phyloP scores from a whole-genome alignment of 2,888 invertebrate species.

The Cerastis rubricosa region DNA sequence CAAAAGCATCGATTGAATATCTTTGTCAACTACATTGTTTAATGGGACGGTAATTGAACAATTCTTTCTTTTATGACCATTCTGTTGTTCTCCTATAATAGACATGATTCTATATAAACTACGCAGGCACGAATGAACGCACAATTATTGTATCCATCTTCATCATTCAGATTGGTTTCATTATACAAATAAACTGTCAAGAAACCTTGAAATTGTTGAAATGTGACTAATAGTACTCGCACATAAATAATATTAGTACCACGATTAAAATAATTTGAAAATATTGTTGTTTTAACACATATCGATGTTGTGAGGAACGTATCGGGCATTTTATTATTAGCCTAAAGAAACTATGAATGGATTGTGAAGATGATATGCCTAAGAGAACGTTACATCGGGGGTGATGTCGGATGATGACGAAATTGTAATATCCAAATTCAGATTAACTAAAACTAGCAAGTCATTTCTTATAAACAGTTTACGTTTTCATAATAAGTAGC shows the following conservation, averaged over 20 bases:
- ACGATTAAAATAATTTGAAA: no score
- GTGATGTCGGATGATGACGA: no score
- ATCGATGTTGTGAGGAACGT: neutral
- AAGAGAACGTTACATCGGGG: neutral
- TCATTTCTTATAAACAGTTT: no score
- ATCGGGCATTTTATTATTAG: neutral
- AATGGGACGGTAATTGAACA: neutral
- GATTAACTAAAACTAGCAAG: no score
- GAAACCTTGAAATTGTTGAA: neutral
- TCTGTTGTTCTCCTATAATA: no score
- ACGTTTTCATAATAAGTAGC: no score
- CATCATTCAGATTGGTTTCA: neutral
- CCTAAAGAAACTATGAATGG: no score
- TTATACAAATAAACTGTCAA: neutral
- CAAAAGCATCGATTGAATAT: conserved; percentile 46
- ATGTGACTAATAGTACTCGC: neutral
- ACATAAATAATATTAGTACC: neutral
- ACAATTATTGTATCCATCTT: neutral
- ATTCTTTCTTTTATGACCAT: neutral
- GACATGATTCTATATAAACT: neutral
- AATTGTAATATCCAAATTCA: no score
- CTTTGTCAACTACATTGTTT: conserved; percentile 36
- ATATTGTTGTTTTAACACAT: neutral
- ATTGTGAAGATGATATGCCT: no score
- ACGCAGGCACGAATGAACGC: neutral